These are phyloP conservation scores for Chloebia gouldiae DNA, from an alignment of 2,113 vertebrate species.

Conservation along the genomic window DNA sequence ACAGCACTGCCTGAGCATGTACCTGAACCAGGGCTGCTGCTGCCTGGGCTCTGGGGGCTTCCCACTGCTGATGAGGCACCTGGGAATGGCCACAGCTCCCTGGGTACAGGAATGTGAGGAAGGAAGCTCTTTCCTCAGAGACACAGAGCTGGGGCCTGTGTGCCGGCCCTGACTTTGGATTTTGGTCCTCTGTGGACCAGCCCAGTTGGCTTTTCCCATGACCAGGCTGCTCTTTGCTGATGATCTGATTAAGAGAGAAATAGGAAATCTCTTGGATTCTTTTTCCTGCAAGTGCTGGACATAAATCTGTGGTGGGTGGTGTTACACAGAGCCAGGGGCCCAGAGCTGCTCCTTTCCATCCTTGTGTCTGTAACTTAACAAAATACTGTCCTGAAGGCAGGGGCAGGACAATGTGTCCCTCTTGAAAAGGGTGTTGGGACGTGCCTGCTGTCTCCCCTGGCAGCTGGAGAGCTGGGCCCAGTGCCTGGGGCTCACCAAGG, in stretches of 20 bases:
- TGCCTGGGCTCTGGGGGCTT: background rate
- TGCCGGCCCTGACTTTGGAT: rapidly evolving
- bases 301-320: rapidly evolving
- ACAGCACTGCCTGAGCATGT: rapidly evolving
- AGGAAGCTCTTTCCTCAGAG: background rate
- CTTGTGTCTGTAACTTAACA: rapidly evolving
- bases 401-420: rapidly evolving
- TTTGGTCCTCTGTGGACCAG: rapidly evolving
- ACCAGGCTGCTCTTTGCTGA: background rate
- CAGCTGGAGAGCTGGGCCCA: rapidly evolving
- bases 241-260: background rate
- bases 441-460: background rate
- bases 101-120: background rate
- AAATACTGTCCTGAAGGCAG: rapidly evolving
- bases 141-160: rapidly evolving
- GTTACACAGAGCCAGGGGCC: background rate
- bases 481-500: background rate
- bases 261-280: background rate
- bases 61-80: background rate
- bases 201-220: rapidly evolving
- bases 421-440: rapidly evolving
- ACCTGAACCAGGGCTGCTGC: background rate
- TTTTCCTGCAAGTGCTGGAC: rapidly evolving
- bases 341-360: background rate
- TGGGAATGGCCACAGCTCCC: background rate